phyloP scores from a whole-genome alignment of 2,888 invertebrate genomes.

The Apamea anceps region DNA sequence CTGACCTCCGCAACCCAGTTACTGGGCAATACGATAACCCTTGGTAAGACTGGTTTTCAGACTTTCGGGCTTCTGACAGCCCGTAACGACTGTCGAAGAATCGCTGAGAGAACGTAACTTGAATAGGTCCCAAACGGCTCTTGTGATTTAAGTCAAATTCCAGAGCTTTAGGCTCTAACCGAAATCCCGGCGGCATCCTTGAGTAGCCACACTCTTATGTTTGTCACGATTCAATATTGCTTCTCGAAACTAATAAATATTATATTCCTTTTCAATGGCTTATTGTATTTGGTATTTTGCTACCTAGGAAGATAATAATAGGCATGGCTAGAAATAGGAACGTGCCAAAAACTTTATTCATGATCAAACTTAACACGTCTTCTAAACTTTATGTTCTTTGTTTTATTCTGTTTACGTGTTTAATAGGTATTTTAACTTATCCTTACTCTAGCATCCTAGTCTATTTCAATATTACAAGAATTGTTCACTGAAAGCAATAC shows the following conservation, averaged over 20 bases:
- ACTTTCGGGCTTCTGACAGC: too few relatives aligned
- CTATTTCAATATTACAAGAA: background rate
- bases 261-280: slow-evolving; percentile 47
- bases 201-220: slow-evolving; percentile 62
- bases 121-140: slow-evolving; percentile 47
- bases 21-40: too few relatives aligned
- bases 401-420: background rate
- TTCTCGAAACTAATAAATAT: slow-evolving; percentile 64
- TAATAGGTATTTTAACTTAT: background rate
- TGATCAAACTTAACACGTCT: background rate
- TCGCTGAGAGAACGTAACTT: slow-evolving; percentile 58
- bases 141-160: slow-evolving; percentile 76
- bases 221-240: slow-evolving; percentile 72
- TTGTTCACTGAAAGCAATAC: background rate
- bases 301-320: slow-evolving; percentile 15
- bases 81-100: background rate
- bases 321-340: background rate
- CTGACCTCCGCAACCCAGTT: too few relatives aligned
- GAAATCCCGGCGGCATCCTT: slow-evolving; percentile 53
- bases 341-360: background rate
- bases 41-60: too few relatives aligned
- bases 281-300: slow-evolving; percentile 42
- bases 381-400: background rate
- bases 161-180: slow-evolving; percentile 69
- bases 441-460: background rate